Conservation (phyloP, 1,140 invertebrate species). For the Drosophila kikkawai region DNA sequence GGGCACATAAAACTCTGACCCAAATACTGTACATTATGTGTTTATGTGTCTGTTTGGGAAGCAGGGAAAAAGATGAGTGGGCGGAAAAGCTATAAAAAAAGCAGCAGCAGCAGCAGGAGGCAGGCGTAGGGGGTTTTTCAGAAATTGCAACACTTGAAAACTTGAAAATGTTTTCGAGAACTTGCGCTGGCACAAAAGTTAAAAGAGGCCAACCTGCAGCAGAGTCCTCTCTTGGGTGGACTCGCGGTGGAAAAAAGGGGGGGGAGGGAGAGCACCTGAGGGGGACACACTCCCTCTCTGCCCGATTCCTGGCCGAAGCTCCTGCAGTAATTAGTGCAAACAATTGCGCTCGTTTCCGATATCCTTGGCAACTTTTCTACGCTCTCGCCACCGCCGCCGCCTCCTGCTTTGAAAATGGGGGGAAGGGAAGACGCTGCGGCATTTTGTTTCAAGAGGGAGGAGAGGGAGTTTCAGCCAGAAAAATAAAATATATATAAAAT, state of each 20-base stretch:
- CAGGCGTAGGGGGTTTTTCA: not conserved
- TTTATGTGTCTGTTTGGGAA: conserved; percentile 58
- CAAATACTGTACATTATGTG: conserved; percentile 79
- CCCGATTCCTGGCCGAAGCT: not conserved
- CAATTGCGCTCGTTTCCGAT: conserved; percentile 72
- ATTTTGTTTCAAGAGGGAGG: conserved; percentile 62
- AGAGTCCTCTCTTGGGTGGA: conserved; percentile 32
- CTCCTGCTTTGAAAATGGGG: conserved; percentile 1
- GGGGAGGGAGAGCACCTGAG: conserved; percentile 9
- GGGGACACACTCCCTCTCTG: not conserved
- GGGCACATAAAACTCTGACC: conserved; percentile 64
- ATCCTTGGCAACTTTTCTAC: conserved; percentile 55
- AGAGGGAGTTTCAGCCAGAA: conserved; percentile 13
- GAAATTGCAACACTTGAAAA: conserved; percentile 82
- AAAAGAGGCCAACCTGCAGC: conserved; percentile 60
- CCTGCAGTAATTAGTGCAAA: conserved; percentile 79
- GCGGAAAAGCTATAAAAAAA: conserved; percentile 14
- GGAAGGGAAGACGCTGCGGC: conserved; percentile 25
- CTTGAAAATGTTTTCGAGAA: conserved; percentile 79
- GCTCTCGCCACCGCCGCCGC: not conserved
- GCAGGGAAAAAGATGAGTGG: not conserved
- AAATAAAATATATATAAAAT: conserved; percentile 9
- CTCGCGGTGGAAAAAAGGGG: not conserved
- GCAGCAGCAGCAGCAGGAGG: not conserved
- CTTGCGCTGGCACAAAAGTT: conserved; percentile 63